phyloP scores from a whole-genome alignment of 1,140 invertebrate species.

The Drosophila subpulchrella region DNA sequence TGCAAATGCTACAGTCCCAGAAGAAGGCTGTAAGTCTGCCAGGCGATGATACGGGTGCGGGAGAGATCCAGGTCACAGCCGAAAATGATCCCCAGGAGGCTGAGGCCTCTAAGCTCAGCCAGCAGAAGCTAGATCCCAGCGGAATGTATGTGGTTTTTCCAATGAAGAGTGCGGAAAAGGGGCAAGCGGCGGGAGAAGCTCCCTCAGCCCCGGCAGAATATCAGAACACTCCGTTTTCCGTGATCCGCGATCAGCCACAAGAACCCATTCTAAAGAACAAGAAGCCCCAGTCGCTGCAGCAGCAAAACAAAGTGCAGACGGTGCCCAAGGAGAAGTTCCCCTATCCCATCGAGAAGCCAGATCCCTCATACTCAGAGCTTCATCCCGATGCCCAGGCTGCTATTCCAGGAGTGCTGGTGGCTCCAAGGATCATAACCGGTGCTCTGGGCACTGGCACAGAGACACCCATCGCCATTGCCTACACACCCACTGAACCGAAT shows the following conservation, averaged over 20 bases:
- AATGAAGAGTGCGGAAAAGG: constrained; percentile 62
- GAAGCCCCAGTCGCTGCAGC: constrained; percentile 70
- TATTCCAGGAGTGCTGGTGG: constrained; percentile 62
- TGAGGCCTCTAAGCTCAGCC: constrained; percentile 36
- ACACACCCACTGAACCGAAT: constrained; percentile 85
- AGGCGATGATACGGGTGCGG: constrained; percentile 68
- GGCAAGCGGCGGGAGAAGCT: constrained; percentile 39
- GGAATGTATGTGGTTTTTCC: constrained; percentile 89
- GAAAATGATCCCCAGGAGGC: constrained; percentile 82
- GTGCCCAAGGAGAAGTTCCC: constrained; percentile 86
- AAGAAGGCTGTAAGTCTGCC: constrained; percentile 66
- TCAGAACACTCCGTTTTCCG: constrained; percentile 81
- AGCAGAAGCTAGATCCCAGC: constrained; percentile 46
- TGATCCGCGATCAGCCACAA: constrained; percentile 85
- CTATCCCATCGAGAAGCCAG: constrained; percentile 87
- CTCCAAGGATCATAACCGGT: constrained; percentile 71
- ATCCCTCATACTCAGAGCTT: constrained; percentile 66
- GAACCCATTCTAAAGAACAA: constrained; percentile 85
- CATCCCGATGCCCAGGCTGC: constrained; percentile 27
- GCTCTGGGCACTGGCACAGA: constrained; percentile 80
- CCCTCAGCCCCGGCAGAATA: constrained; percentile 67
- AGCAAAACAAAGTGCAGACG: constrained; percentile 61
- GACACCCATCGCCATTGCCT: constrained; percentile 86
- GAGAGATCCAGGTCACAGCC: constrained; percentile 71
- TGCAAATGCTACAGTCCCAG: constrained; percentile 88